Conservation (phyloP, 2,113 vertebrate genomes). For the Plotosus lineatus region DNA sequence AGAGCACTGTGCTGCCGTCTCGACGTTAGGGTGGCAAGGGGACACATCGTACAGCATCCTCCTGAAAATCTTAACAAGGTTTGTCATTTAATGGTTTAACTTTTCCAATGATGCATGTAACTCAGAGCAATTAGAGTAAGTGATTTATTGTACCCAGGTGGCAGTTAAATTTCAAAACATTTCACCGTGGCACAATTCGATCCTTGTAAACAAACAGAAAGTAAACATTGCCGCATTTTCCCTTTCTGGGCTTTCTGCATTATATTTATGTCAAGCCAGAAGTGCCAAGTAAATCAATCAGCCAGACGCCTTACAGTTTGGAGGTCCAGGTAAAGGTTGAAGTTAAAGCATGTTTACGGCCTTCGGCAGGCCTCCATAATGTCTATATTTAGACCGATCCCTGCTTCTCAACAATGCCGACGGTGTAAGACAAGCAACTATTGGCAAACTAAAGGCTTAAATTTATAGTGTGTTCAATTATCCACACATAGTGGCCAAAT, state of each 20-base stretch:
- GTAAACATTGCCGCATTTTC: slow-evolving; percentile 64
- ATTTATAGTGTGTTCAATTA: slow-evolving; percentile 91
- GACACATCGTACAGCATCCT: slow-evolving; percentile 46
- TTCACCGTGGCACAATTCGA: slow-evolving; percentile 58
- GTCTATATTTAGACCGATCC: slow-evolving; percentile 83
- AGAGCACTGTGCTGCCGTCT: slow-evolving; percentile 52
- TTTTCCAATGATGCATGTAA: slow-evolving; percentile 73
- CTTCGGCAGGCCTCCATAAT: slow-evolving; percentile 77
- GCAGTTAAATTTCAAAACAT: slow-evolving; percentile 57
- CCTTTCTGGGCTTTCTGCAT: slow-evolving; percentile 61
- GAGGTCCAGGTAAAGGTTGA: slow-evolving; percentile 77
- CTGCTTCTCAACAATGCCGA: slow-evolving; percentile 78
- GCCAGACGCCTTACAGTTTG: slow-evolving; percentile 77
- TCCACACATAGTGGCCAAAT: slow-evolving; percentile 83
- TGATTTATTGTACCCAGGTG: slow-evolving; percentile 69
- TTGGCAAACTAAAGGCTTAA: slow-evolving; percentile 77
- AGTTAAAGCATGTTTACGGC: slow-evolving; percentile 78
- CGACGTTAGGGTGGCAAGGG: slow-evolving; percentile 38
- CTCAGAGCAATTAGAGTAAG: slow-evolving; percentile 66
- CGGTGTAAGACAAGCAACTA: slow-evolving; percentile 80
- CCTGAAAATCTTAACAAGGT: slow-evolving; percentile 62
- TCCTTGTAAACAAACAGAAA: slow-evolving; percentile 71
- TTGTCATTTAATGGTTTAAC: slow-evolving; percentile 73
- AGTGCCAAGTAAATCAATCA: slow-evolving; percentile 84
- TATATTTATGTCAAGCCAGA: slow-evolving; percentile 70